Evolutionary conservation across 1,140 invertebrate genomes (phyloP), one percentile per base, ranked within the genome.

Genomic region (Neodiprion virginianus): DNA sequence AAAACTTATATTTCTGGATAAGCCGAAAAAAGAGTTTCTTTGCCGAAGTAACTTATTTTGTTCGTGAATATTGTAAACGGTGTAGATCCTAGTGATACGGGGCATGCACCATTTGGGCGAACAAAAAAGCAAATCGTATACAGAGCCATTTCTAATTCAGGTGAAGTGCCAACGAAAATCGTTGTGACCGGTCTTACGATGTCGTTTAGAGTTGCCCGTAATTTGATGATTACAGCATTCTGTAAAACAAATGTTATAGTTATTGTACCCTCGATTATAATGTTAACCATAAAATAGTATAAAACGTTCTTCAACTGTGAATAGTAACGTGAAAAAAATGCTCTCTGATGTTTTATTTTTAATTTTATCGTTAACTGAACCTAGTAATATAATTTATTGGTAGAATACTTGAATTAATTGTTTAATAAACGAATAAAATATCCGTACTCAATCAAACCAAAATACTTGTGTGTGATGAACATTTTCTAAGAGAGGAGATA

Each of bases 141-240:
- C 0, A 93, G 85, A 65, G 92, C 92, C 83, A 94, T 90, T 79
- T 94, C 93, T 77, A 93, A 89, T 83, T 94, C 93, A 0, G 93
- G 93, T 74, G 92, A 93, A 21, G 92, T 92, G 11, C 93, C 93
- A 5, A 94, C 88, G 74, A 93, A 92, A 74, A 93, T 88, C 0
- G 89, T 88, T 1, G 89, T 89, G 7, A 90, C 82, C 0, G 88
- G 86, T 82, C 93, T 92, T 50, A 88, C 76, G 5, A 88, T 82
- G n/a, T 85, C 86, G 71, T 89, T 85, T 82, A 92, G 88, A 17
- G 84, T 84, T 74, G 91, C 89, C 49, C 89, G 88, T 50, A 91
- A 74, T 81, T 91, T 91, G 0, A 91, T 74, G 17, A 90, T 79
- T 21, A 83, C 83, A 61, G 86, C 89, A 74, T 89, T 89, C 89